Evolutionary conservation across 2,113 vertebrate genomes (phyloP).

Genomic region (Chloropsis hardwickii): DNA sequence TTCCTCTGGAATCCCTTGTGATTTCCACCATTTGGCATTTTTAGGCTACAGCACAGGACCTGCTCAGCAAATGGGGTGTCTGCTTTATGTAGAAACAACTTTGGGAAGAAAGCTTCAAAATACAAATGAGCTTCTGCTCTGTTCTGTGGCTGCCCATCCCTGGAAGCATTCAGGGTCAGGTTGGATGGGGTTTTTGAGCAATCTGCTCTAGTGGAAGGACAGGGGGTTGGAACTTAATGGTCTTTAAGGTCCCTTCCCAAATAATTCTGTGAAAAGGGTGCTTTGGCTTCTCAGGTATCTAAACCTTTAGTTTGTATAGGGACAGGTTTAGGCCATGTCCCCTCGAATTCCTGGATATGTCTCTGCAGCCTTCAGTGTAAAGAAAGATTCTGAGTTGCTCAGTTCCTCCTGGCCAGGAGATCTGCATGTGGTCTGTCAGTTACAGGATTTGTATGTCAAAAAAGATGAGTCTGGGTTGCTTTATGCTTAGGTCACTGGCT

Average conservation of each 20-base stretch:
- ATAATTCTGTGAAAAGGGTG: neutral
- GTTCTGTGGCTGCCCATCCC: rapidly evolving
- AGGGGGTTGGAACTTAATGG: neutral
- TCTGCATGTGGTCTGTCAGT: neutral
- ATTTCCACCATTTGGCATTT: neutral
- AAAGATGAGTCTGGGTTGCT: neutral
- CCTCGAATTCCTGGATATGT: neutral
- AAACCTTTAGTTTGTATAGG: neutral
- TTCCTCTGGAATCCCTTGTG: neutral
- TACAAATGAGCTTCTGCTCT: neutral
- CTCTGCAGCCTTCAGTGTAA: neutral
- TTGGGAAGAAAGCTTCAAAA: neutral
- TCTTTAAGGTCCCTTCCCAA: neutral
- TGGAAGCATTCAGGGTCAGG: neutral
- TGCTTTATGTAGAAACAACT: neutral
- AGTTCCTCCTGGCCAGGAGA: neutral
- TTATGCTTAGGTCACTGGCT: neutral
- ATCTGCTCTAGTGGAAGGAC: neutral
- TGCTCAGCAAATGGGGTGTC: neutral
- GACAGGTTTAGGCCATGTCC: neutral
- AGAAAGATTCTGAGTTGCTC: neutral
- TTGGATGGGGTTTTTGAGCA: neutral
- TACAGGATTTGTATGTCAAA: neutral
- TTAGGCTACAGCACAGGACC: neutral
- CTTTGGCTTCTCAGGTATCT: neutral